Evolutionary conservation across 2,888 invertebrate genomes (phyloP), one percentile per base, ranked within the genome.

Genomic region (Cyrtodaria siliqua): DNA sequence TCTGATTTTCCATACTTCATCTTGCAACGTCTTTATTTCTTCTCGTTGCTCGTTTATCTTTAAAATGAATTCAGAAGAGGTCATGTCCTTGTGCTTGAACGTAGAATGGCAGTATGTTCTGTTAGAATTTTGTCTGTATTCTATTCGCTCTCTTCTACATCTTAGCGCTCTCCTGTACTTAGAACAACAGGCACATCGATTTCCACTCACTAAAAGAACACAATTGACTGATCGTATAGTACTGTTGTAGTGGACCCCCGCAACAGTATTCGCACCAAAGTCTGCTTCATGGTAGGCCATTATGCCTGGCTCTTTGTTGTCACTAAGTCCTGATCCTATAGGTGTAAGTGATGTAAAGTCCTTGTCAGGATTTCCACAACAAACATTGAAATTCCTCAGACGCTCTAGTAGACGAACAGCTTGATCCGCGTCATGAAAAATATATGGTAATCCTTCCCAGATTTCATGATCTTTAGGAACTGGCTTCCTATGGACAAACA

Each of bases 11-110:
- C 23, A n/a, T 9, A 64, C 16, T 33, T 59, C 55, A 1, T 50
- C 4, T 29, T 75, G 63, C 24, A 75, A 38, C 16, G 12, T 20
- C 12, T 60, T 64, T 23, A 75, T 75, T 47, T 69, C 42, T 18
- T 44, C 20, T 23, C 59, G 68, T 40, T 75, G 74, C 49, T 75
- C 33, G 9, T 33, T 2, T 29, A 69, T 75, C 14, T 44, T 26
- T 18, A n/a, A 59, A 12, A 16, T 57, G 33, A 14, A 33, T 26
- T 20, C 59, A 38, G 24, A n/a, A 50, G n/a, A 24, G 38, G n/a
- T n/a, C 59, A 68, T 62, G 20, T 74, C 55, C 8, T 2, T 49
- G 20, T 69, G 63, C 63, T 59, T 74, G 18, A 33, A 52, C 0
- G 23, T 38, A n/a, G n/a, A n/a, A n/a, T n/a, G n/a, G n/a, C n/a